Conservation (phyloP, 2,113 vertebrate species). For the Candoia aspera region DNA sequence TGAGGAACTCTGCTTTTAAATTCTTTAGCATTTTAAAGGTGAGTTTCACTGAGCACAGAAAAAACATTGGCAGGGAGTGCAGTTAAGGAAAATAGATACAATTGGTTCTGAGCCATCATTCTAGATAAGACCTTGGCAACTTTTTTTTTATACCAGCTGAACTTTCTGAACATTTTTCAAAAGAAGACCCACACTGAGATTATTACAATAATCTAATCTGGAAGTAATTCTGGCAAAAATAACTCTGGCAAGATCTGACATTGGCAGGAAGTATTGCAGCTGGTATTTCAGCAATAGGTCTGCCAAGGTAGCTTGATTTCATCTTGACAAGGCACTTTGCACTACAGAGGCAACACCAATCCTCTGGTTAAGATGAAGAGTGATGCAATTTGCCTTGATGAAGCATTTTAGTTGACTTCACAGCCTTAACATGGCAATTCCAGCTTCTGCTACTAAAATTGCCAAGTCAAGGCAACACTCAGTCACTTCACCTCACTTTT, state of each 20-base stretch:
- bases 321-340: not conserved
- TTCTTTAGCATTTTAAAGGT: not conserved
- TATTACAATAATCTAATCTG: not conserved
- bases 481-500: not conserved
- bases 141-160: not conserved
- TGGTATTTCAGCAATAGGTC: not conserved
- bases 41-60: not conserved
- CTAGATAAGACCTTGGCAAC: not conserved
- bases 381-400: not conserved
- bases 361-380: not conserved
- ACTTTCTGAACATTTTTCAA: not conserved
- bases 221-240: not conserved
- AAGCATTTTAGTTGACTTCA: not conserved
- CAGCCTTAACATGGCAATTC: not conserved
- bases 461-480: not conserved
- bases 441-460: not conserved
- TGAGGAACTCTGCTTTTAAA: not conserved
- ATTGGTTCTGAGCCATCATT: not conserved
- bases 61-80: not conserved
- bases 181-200: not conserved
- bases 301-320: not conserved
- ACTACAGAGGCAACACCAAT: not conserved
- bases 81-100: not conserved
- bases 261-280: not conserved
- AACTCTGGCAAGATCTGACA: not conserved